Evolutionary conservation across 1,140 invertebrate genomes (phyloP).

Genomic region (Drosophila orosa): DNA sequence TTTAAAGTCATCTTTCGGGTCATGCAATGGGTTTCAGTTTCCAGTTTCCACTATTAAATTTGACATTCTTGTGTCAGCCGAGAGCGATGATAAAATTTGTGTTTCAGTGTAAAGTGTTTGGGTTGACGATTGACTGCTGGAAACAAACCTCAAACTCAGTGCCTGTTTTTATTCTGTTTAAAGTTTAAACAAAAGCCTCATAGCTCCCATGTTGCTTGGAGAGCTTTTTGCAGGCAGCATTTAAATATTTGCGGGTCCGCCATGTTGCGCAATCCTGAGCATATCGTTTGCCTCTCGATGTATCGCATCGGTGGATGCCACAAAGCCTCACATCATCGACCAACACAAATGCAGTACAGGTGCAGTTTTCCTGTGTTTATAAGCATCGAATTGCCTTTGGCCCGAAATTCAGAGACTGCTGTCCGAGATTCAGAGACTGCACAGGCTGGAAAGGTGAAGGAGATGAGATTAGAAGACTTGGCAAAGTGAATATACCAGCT

Average conservation of each 20-base stretch:
- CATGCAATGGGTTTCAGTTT: conserved; percentile 41
- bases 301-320: conserved; percentile 9
- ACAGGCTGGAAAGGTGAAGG: neutral
- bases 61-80: conserved; percentile 61
- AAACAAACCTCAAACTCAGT: neutral
- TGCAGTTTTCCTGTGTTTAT: conserved; percentile 18
- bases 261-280: conserved; percentile 26
- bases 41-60: conserved; percentile 60
- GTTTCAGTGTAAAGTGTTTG: conserved; percentile 8
- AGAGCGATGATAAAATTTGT: conserved; percentile 12
- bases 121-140: too few relatives aligned
- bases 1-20: conserved; percentile 35
- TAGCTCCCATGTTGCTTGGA: neutral
- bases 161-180: neutral
- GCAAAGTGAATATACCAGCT: neutral
- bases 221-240: neutral
- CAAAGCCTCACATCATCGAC: conserved; percentile 7
- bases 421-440: neutral
- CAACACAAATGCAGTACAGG: conserved; percentile 6
- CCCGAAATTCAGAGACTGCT: neutral
- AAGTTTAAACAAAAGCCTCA: neutral
- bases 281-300: conserved; percentile 13
- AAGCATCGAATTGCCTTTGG: neutral
- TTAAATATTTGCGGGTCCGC: conserved; percentile 7
- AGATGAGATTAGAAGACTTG: neutral